phyloP scores from a whole-genome alignment of 2,113 vertebrate species.

The Hydropotes inermis region DNA sequence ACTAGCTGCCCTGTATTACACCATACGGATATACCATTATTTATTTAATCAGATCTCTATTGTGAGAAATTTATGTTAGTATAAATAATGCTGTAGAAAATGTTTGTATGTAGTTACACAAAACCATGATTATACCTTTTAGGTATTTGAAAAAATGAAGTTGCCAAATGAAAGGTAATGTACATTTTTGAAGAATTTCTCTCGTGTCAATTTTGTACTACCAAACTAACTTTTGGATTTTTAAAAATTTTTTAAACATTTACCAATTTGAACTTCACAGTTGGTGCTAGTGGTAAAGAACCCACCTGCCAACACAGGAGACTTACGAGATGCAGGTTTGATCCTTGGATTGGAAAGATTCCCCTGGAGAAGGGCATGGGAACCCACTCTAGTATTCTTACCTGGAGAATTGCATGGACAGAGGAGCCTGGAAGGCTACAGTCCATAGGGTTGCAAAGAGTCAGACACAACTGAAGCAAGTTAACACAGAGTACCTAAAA shows the following conservation, averaged over 20 bases:
- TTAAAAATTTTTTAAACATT: neutral
- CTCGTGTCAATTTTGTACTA: neutral
- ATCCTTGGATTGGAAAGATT: neutral
- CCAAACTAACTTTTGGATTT: neutral
- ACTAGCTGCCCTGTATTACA: neutral
- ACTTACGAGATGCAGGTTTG: fast-evolving
- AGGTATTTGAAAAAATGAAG: neutral
- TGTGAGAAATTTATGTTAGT: neutral
- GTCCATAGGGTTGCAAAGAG: neutral
- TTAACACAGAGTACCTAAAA: neutral
- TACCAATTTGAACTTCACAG: neutral
- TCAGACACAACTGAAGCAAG: neutral
- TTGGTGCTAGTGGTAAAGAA: neutral
- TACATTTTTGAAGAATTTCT: neutral
- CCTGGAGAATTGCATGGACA: neutral
- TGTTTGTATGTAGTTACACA: neutral
- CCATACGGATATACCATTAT: neutral
- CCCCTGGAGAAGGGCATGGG: neutral
- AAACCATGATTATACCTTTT: neutral
- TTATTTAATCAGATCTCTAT: neutral
- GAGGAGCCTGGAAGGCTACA: neutral
- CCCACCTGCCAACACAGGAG: neutral
- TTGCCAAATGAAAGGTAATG: neutral
- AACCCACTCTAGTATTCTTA: neutral
- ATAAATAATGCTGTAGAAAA: neutral